These are phyloP conservation scores for Anseranas semipalmata DNA, from an alignment of 2,113 vertebrate genomes.

Conservation along the genomic window DNA sequence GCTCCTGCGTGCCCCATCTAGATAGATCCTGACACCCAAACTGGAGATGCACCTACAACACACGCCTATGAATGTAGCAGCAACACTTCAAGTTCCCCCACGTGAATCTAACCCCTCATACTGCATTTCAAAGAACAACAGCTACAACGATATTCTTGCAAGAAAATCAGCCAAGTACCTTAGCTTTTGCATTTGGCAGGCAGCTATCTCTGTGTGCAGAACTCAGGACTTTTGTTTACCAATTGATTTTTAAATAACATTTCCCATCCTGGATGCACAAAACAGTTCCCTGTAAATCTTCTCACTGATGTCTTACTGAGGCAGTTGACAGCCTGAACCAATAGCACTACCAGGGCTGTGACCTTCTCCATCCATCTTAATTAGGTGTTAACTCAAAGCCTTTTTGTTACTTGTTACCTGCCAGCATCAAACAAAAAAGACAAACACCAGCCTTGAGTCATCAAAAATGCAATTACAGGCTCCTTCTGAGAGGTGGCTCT, in stretches of 20 bases:
- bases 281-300: constrained; percentile 32
- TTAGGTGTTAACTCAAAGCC: constrained; percentile 51
- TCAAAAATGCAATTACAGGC: constrained; percentile 69
- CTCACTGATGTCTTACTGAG: constrained; percentile 11
- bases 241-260: constrained; percentile 64
- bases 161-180: neutral
- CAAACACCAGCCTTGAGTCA: constrained; percentile 65
- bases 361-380: constrained; percentile 65
- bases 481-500: constrained; percentile 49
- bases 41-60: rapidly evolving
- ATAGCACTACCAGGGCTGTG: neutral
- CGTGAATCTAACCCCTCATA: rapidly evolving
- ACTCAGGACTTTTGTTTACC: neutral
- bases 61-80: rapidly evolving
- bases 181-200: neutral
- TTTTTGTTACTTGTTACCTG: constrained; percentile 36
- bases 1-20: neutral
- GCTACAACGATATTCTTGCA: neutral
- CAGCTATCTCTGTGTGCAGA: neutral
- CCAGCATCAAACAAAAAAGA: constrained; percentile 66
- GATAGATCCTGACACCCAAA: neutral
- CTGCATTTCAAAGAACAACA: neutral
- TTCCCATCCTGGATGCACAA: neutral
- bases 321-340: neutral
- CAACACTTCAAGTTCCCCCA: neutral